A percentile compares a stretch with the other conserved stretches of the same genome.
Conservation (phyloP, 2,797 vertebrate genomes). For the Trichosurus vulpecula region DNA sequence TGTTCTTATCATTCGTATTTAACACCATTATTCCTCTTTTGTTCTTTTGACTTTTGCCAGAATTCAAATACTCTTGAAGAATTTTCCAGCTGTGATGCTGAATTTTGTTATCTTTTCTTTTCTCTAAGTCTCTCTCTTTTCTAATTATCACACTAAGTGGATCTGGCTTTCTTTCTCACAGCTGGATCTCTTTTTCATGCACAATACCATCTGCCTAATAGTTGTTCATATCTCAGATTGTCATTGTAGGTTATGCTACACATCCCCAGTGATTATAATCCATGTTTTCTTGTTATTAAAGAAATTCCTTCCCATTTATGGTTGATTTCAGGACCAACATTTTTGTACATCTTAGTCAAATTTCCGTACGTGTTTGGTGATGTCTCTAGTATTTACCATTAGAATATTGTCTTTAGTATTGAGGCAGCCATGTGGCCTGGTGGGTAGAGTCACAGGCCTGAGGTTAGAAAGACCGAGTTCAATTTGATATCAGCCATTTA, state of each 20-base stretch:
- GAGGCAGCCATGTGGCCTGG: too few relatives aligned
- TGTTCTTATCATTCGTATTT: slow-evolving; percentile 18
- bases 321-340: slow-evolving; percentile 78
- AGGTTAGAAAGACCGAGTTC: too few relatives aligned
- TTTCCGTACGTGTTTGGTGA: slow-evolving; percentile 43
- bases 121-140: slow-evolving; percentile 73
- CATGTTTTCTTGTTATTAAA: slow-evolving; percentile 75
- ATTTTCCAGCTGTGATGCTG: slow-evolving; percentile 69
- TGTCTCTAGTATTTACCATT: slow-evolving; percentile 54
- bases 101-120: slow-evolving; percentile 71
- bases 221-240: slow-evolving; percentile 74
- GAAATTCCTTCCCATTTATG: slow-evolving; percentile 72
- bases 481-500: too few relatives aligned
- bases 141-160: slow-evolving; percentile 80
- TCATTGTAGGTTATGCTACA: slow-evolving; percentile 68
- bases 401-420: too few relatives aligned
- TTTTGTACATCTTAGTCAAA: slow-evolving; percentile 60
- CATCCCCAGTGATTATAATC: slow-evolving; percentile 71
- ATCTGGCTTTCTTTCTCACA: slow-evolving; percentile 77
- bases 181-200: slow-evolving; percentile 78
- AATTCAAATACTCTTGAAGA: slow-evolving; percentile 57
- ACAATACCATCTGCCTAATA: slow-evolving; percentile 82
- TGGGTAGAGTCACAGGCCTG: too few relatives aligned
- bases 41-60: slow-evolving; percentile 50
- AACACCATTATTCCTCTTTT: slow-evolving; percentile 41